Evolutionary conservation across 2,113 vertebrate species (phyloP).

Genomic region (Proteles cristata): DNA sequence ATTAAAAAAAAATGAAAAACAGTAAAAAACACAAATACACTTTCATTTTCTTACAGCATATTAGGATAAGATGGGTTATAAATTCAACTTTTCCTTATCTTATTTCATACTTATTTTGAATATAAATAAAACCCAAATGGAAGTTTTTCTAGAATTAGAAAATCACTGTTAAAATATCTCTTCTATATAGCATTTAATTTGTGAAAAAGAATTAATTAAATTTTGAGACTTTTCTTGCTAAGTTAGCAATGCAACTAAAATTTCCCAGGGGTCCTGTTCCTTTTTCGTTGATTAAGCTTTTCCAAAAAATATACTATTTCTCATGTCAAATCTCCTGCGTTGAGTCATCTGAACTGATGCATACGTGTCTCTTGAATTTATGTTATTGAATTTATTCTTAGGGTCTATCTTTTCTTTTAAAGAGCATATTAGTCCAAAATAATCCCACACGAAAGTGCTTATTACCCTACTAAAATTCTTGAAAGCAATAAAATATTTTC

Average conservation of each 20-base stretch:
- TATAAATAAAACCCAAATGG: background rate
- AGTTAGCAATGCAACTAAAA: background rate
- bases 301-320: background rate
- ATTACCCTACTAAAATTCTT: background rate
- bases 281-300: background rate
- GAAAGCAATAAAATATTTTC: background rate
- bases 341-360: background rate
- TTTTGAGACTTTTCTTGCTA: background rate
- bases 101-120: background rate
- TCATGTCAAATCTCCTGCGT: background rate
- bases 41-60: background rate
- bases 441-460: background rate
- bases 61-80: background rate
- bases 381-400: background rate
- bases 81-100: background rate
- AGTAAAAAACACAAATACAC: background rate
- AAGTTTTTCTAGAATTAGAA: background rate
- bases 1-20: too few species aligned
- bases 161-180: background rate
- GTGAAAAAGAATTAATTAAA: background rate
- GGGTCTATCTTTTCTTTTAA: background rate
- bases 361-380: background rate
- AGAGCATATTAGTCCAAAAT: background rate
- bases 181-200: background rate
- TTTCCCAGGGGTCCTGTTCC: background rate